Evolutionary conservation across 1,140 invertebrate species (phyloP), one percentile per base, ranked within the genome.

Genomic region (Pygmarrhopalites habei): DNA sequence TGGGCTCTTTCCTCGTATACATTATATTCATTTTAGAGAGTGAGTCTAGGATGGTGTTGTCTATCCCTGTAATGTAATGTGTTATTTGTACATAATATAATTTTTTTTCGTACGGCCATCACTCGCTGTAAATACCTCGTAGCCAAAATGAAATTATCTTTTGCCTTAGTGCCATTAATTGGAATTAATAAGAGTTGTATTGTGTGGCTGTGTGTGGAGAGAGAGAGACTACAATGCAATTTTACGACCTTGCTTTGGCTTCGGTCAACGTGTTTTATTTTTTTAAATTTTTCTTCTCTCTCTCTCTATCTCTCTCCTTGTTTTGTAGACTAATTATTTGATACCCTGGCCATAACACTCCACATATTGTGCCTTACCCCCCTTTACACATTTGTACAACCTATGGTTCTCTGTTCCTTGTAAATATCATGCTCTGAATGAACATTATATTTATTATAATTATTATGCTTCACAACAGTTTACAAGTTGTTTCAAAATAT

Each of bases 221-320:
- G n/a, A n/a, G 23, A 7, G 49, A 35, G 26, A 39, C 46, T 62
- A 65, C 58, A 59, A 61, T 61, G 64, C 53, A 58, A 56, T 46
- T 65, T 65, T 65, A 65, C 47, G 64, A 65, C 64, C 64, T 65
- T 65, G 58, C 64, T 58, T 14, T n/a, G n/a, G n/a, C n/a, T n/a
- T n/a, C 59, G 47, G 59, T 60, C 59, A 60, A 52, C 59, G 59
- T 60, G 59, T 53, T 60, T 32, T 25, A n/a, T 23, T 47, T n/a
- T 47, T 12, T 47, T n/a, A 7, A 7, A 47, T 23, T 19, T n/a
- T 47, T 47, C n/a, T 26, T n/a, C 14, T 29, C 23, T 26, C n/a
- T 14, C 49, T 25, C 23, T 52, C 23, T n/a, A 10, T 52, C 49
- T 25, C 23, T 26, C 49, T 26, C 23, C 5, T 25, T n/a, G 25